phyloP scores from a whole-genome alignment of 1,140 invertebrate genomes.

The Zophobas morio region DNA sequence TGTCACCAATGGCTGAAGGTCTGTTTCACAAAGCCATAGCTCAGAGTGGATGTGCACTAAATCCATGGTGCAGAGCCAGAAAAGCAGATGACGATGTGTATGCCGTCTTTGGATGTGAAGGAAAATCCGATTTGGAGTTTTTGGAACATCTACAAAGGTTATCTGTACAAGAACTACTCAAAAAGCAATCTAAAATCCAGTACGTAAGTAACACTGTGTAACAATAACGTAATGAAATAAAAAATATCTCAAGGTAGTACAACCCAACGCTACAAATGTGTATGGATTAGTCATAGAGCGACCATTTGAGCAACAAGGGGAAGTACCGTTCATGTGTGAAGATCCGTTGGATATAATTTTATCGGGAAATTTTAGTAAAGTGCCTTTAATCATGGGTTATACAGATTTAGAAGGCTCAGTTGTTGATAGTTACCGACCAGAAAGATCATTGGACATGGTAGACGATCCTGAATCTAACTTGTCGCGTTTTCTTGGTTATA shows the following conservation, averaged over 20 bases:
- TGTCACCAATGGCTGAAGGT: conserved; percentile 65
- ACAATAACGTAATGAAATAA: background rate
- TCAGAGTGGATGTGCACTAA: conserved; percentile 75
- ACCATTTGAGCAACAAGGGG: background rate
- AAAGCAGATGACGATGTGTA: conserved; percentile 23
- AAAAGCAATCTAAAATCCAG: background rate
- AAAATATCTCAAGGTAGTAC: background rate
- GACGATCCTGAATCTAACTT: conserved; percentile 40
- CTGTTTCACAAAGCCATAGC: conserved; percentile 75
- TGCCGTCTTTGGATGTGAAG: conserved; percentile 44
- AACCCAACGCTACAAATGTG: background rate
- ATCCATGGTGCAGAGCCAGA: conserved; percentile 67
- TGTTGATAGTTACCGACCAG: background rate
- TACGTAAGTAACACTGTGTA: background rate
- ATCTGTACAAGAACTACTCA: background rate
- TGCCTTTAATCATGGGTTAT: conserved; percentile 55
- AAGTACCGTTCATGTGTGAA: conserved; percentile 50
- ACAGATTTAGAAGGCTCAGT: conserved; percentile 52
- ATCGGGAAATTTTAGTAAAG: conserved; percentile 49
- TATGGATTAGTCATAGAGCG: conserved; percentile 47
- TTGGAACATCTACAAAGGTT: conserved; percentile 60
- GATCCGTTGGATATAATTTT: conserved; percentile 50
- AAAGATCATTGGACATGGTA: background rate
- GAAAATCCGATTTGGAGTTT: conserved; percentile 40
- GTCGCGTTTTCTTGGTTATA: conserved; percentile 30